phyloP scores from a whole-genome alignment of 1,140 invertebrate species.

The Drosophila kanapiae region DNA sequence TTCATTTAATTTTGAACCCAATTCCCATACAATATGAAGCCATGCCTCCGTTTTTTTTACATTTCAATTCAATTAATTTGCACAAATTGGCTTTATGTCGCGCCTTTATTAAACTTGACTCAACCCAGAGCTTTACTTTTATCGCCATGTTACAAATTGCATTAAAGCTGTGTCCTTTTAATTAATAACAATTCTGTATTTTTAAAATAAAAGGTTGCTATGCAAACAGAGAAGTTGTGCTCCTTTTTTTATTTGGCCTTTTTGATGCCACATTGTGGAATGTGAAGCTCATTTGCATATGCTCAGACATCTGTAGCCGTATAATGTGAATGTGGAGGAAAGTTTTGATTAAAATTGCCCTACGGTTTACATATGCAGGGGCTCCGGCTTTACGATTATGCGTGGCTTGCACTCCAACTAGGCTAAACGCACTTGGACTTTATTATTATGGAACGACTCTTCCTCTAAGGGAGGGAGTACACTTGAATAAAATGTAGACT shows the following conservation, averaged over 20 bases:
- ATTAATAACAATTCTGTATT: slow-evolving; percentile 4
- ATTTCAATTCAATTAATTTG: slow-evolving; percentile 30
- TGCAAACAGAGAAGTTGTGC: not conserved
- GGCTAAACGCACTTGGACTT: slow-evolving; percentile 31
- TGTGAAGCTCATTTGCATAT: slow-evolving; percentile 37
- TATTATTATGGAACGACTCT: slow-evolving; percentile 10
- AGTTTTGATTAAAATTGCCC: slow-evolving; percentile 50
- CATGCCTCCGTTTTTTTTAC: not conserved
- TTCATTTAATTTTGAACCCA: not conserved
- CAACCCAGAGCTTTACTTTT: not conserved
- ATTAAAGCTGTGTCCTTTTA: slow-evolving; percentile 7
- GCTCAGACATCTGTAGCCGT: slow-evolving; percentile 10
- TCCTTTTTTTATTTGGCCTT: slow-evolving; percentile 3
- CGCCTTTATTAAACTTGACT: not conserved
- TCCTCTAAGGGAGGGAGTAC: not conserved
- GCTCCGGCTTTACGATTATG: slow-evolving; percentile 24
- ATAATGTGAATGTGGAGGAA: slow-evolving; percentile 10
- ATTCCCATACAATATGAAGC: not conserved
- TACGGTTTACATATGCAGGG: slow-evolving; percentile 13
- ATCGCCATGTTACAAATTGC: not conserved
- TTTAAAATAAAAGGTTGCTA: not conserved
- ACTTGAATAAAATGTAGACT: not conserved
- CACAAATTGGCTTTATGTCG: slow-evolving; percentile 8
- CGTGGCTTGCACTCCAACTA: slow-evolving; percentile 31
- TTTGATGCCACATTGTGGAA: slow-evolving; percentile 23